These are phyloP conservation scores for Leuciscus waleckii DNA, from an alignment of 2,797 vertebrate species.

Conservation along the genomic window DNA sequence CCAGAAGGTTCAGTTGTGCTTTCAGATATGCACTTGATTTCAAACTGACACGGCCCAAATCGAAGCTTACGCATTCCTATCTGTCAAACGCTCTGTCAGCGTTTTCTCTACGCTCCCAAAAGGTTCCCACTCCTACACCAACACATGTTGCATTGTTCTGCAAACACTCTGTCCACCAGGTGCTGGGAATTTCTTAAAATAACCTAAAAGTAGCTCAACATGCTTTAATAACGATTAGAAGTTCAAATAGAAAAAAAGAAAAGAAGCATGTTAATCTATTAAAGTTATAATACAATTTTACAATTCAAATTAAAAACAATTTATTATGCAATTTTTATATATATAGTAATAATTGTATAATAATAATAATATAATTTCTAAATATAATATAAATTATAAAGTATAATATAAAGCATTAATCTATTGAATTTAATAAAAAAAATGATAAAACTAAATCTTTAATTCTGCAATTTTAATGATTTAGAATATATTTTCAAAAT, in stretches of 20 bases:
- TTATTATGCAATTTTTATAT: neutral
- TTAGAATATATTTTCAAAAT: neutral
- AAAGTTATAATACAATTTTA: neutral
- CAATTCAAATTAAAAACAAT: neutral
- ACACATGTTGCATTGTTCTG: constrained; percentile 32
- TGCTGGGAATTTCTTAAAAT: constrained; percentile 3
- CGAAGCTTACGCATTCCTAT: constrained; percentile 12
- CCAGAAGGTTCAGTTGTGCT: neutral
- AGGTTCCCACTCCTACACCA: constrained; percentile 12
- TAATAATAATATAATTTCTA: neutral
- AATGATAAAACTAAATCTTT: neutral
- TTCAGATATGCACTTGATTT: neutral
- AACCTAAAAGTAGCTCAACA: neutral
- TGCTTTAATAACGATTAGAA: neutral
- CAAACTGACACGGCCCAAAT: neutral
- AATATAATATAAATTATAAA: neutral
- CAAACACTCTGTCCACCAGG: constrained; percentile 21
- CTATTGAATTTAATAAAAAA: neutral
- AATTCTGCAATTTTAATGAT: neutral
- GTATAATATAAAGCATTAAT: neutral
- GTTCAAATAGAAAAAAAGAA: neutral
- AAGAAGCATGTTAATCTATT: neutral
- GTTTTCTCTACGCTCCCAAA: constrained; percentile 18
- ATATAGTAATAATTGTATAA: too few relatives aligned
- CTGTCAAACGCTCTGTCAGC: constrained; percentile 37